Evolutionary conservation across 2,888 invertebrate species (phyloP).

Genomic region (Machimus atricapillus): DNA sequence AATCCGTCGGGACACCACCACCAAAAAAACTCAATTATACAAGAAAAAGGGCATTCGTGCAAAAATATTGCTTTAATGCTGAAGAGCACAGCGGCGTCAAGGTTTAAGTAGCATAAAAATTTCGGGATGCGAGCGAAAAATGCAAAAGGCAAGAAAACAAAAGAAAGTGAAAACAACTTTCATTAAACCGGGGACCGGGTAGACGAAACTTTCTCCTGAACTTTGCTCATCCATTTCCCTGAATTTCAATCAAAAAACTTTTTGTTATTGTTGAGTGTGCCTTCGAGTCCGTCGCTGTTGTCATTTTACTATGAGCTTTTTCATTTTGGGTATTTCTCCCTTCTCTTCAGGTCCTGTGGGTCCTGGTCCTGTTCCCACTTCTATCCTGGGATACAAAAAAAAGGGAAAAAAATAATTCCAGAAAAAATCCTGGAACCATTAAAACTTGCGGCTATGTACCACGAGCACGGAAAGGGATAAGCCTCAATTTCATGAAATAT

Average conservation of each 20-base stretch:
- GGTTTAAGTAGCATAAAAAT: neutral
- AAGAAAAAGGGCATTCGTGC: neutral
- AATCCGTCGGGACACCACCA: neutral
- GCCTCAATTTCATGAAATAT: neutral
- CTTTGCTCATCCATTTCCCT: conserved; percentile 1
- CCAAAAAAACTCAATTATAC: neutral
- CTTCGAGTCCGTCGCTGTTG: neutral
- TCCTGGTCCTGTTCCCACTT: neutral
- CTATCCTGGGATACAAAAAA: neutral
- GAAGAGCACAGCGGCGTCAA: neutral
- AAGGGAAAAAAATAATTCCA: neutral
- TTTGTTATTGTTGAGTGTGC: conserved; percentile 14
- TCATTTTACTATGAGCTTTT: neutral
- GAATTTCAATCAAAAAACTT: conserved; percentile 9
- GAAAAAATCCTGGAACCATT: neutral
- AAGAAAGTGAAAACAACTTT: conserved; percentile 19
- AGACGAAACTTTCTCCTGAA: conserved; percentile 9
- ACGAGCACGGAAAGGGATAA: neutral
- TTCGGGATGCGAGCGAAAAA: neutral
- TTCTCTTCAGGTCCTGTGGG: neutral
- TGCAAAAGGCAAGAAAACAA: neutral
- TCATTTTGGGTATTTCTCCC: neutral
- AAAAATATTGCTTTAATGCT: neutral
- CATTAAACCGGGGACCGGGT: neutral
- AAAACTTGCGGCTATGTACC: neutral